These are phyloP conservation scores for Apotomis turbidana DNA, from an alignment of 2,888 invertebrate species.

Conservation along the genomic window DNA sequence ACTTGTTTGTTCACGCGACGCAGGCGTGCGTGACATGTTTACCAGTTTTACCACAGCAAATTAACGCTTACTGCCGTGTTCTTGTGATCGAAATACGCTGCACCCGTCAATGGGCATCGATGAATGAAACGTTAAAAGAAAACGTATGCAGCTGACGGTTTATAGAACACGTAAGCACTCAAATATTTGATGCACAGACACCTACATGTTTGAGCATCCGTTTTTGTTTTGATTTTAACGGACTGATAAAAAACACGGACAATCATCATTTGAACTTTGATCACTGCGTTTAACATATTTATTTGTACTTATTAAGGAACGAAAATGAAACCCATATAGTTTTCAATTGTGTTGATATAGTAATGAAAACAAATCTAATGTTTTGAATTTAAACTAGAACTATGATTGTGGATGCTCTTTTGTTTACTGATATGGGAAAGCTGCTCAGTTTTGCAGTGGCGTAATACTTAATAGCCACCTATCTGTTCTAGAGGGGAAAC, in stretches of 20 bases:
- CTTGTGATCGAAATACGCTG: conserved; percentile 56
- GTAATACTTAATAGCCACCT: conserved; percentile 17
- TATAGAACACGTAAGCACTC: background rate
- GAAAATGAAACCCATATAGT: background rate
- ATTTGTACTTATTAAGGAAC: background rate
- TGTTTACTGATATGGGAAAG: conserved; percentile 7
- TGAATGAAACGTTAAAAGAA: conserved; percentile 35
- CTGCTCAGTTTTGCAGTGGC: background rate
- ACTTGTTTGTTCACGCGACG: conserved; percentile 81
- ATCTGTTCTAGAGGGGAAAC: conserved; percentile 20
- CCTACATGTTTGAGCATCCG: background rate
- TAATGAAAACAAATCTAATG: background rate
- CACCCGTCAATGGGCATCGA: conserved; percentile 53
- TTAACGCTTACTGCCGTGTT: conserved; percentile 66
- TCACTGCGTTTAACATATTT: background rate
- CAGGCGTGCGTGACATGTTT: conserved; percentile 77
- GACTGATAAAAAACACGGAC: background rate
- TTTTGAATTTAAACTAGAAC: conserved; percentile 18
- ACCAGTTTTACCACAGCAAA: conserved; percentile 55
- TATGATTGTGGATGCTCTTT: conserved; percentile 2
- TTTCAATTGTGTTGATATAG: background rate
- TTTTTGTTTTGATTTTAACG: conserved; percentile 2
- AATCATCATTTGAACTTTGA: background rate
- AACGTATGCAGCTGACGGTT: conserved; percentile 12
- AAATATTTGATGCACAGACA: conserved; percentile 2